Percentiles rank a stretch among this genome's conserved stretches.
phyloP scores from a whole-genome alignment of 2,113 vertebrate species.

The Equus przewalskii region DNA sequence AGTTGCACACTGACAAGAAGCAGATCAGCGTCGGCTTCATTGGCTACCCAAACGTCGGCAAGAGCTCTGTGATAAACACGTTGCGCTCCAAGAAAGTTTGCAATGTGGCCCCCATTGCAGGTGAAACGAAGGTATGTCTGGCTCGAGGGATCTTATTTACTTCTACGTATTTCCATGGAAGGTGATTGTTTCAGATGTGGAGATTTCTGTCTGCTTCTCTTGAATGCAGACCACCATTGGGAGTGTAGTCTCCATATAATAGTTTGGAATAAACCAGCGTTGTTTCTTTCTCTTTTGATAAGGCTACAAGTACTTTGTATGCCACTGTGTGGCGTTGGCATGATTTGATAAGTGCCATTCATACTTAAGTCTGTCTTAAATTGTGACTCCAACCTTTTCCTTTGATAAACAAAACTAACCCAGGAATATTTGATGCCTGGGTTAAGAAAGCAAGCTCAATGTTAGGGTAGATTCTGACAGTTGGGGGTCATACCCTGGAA shows the following conservation, averaged over 20 bases:
- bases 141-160: background rate
- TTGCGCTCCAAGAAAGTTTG: constrained; percentile 98
- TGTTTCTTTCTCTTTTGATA: background rate
- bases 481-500: background rate
- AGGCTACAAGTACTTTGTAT: background rate
- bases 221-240: background rate
- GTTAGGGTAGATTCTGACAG: background rate
- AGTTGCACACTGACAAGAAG: constrained; percentile 99
- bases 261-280: background rate
- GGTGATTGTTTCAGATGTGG: background rate
- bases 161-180: background rate
- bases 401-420: constrained; percentile 39
- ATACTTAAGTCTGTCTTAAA: constrained; percentile 26
- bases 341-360: background rate
- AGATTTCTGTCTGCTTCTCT: background rate
- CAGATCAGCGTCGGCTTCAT: constrained; percentile 99
- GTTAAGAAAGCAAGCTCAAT: constrained; percentile 8
- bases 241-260: background rate
- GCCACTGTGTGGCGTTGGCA: background rate
- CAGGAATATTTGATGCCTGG: background rate
- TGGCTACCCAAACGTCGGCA: constrained; percentile 98
- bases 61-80: constrained; percentile 98
- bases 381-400: constrained; percentile 29
- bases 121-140: constrained; percentile 95
- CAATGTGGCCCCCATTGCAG: constrained; percentile 97